A percentile compares a stretch with the other conserved stretches of the same genome.
Conservation (phyloP, 2,888 invertebrate genomes). For the Drosophila meridiana region DNA sequence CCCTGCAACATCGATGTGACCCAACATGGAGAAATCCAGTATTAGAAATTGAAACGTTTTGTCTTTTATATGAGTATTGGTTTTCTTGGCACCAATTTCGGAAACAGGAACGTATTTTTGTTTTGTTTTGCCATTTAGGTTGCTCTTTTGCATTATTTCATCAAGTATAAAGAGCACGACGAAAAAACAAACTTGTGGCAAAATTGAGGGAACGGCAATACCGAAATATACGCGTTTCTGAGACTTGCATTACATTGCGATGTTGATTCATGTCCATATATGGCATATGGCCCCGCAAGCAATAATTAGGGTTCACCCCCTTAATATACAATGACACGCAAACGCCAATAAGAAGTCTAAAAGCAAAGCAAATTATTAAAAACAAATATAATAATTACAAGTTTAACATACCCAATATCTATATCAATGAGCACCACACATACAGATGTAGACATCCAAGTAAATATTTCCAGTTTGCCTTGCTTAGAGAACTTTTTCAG, state of each 20-base stretch:
- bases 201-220: conserved; percentile 90
- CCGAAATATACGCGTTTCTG: conserved; percentile 89
- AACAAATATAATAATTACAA: background rate
- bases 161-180: conserved; percentile 86
- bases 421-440: conserved; percentile 91
- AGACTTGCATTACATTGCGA: conserved; percentile 87
- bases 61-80: conserved; percentile 39
- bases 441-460: conserved; percentile 90
- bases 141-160: conserved; percentile 32
- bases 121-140: conserved; percentile 22
- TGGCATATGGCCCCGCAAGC: conserved; percentile 88
- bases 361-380: conserved; percentile 3
- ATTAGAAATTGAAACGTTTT: conserved; percentile 84
- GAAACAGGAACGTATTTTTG: conserved; percentile 57
- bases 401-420: conserved; percentile 88
- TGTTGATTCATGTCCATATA: conserved; percentile 89
- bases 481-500: conserved; percentile 88
- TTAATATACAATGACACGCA: conserved; percentile 89
- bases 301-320: conserved; percentile 87
- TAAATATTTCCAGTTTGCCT: conserved; percentile 89
- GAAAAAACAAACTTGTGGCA: conserved; percentile 87
- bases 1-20: conserved; percentile 88
- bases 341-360: conserved; percentile 87
- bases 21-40: conserved; percentile 88
- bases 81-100: conserved; percentile 51